phyloP scores from a whole-genome alignment of 2,888 invertebrate species.

The Ophioninae sp. region DNA sequence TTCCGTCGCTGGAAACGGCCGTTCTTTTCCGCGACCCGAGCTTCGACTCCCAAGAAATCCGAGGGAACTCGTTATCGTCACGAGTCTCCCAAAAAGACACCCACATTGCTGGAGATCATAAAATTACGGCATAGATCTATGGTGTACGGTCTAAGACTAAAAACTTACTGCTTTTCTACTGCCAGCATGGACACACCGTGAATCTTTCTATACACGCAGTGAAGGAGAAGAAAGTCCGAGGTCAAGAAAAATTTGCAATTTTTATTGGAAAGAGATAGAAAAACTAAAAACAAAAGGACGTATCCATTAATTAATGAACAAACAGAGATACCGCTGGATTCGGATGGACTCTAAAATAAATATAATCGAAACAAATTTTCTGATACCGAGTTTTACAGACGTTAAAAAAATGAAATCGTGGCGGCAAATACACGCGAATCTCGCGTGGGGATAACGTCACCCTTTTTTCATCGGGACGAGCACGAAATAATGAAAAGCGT shows the following conservation, averaged over 20 bases:
- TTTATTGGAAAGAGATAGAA: no score
- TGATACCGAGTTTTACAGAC: background rate
- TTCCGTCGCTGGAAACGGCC: conserved; percentile 72
- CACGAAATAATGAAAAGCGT: conserved; percentile 53
- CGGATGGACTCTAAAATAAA: no score
- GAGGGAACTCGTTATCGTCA: conserved; percentile 4
- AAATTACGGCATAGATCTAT: conserved; percentile 25
- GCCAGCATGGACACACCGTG: background rate
- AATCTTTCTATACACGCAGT: no score
- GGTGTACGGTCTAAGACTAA: background rate
- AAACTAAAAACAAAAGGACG: no score
- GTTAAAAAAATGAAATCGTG: background rate
- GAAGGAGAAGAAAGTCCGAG: no score
- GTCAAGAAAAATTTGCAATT: no score
- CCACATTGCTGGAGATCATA: conserved; percentile 8
- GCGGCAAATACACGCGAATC: background rate
- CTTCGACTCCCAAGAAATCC: conserved; percentile 70
- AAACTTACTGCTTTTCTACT: background rate
- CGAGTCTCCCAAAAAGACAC: background rate
- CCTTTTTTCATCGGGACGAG: conserved; percentile 28
- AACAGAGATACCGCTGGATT: no score
- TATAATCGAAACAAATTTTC: no score
- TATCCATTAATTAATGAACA: no score
- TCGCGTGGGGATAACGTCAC: background rate
- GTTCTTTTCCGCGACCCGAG: conserved; percentile 75